Conservation (phyloP, 1,140 invertebrate genomes). For the Spodoptera litura region DNA sequence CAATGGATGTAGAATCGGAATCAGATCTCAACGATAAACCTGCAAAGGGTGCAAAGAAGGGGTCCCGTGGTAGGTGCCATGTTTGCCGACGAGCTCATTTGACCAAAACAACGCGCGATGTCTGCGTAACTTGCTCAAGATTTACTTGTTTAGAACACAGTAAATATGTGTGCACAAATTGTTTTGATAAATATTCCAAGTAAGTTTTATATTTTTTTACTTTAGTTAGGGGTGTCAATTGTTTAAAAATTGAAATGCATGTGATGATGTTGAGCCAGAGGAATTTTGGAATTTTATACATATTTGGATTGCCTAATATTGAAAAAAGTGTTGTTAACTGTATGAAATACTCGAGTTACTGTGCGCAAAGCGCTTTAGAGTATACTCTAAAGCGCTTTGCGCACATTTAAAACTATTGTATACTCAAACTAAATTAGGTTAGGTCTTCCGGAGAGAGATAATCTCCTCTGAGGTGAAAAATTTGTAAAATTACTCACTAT, state of each 20-base stretch:
- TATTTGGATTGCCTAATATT: slow-evolving; percentile 10
- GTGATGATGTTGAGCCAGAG: slow-evolving; percentile 15
- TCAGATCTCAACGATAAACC: neutral
- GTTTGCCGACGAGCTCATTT: neutral
- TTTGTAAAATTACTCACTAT: slow-evolving; percentile 12
- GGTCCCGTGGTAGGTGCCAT: neutral
- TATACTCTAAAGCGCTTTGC: neutral
- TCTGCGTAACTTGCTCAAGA: neutral
- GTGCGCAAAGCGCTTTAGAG: too few species aligned
- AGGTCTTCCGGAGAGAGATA: neutral
- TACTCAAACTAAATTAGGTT: slow-evolving; percentile 9
- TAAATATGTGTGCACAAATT: slow-evolving; percentile 13
- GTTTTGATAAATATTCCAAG: neutral
- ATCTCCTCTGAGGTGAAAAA: neutral
- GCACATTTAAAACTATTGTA: neutral
- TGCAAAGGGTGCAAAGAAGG: neutral
- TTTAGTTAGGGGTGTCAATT: slow-evolving; percentile 1
- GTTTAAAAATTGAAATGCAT: neutral
- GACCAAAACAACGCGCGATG: slow-evolving; percentile 7
- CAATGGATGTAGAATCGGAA: neutral
- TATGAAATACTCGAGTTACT: slow-evolving; percentile 5
- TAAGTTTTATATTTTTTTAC: neutral
- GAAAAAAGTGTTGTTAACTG: neutral
- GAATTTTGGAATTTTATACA: neutral
- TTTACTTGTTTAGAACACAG: slow-evolving; percentile 28